Percentiles rank a stretch among this genome's conserved stretches.
phyloP scores from a whole-genome alignment of 1,140 invertebrate genomes.

The Musca domestica region DNA sequence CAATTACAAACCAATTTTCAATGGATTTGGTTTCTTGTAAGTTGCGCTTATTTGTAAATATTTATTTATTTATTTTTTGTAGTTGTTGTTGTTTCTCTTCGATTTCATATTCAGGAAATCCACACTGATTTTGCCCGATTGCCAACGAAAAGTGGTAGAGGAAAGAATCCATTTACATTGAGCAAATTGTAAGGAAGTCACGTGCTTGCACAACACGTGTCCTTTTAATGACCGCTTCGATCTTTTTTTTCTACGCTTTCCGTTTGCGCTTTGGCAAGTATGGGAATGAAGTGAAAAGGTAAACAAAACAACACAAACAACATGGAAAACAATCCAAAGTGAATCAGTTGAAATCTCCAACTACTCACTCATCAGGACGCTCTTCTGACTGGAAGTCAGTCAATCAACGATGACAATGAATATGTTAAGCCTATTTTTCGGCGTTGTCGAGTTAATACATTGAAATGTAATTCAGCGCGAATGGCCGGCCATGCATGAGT shows the following conservation, averaged over 20 bases:
- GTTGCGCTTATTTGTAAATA: conserved; percentile 12
- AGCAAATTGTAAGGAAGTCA: conserved; percentile 31
- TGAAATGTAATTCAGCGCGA: conserved; percentile 52
- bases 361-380: conserved; percentile 19
- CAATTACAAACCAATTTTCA: conserved; percentile 21
- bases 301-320: conserved; percentile 28
- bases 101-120: conserved; percentile 17
- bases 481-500: conserved; percentile 46
- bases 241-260: conserved; percentile 14
- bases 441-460: conserved; percentile 29
- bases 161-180: conserved; percentile 19
- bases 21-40: conserved; percentile 14
- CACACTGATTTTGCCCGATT: background rate
- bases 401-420: conserved; percentile 13
- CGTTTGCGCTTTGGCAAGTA: conserved; percentile 40
- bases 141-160: conserved; percentile 12
- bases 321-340: conserved; percentile 25
- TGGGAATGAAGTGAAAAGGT: conserved; percentile 25
- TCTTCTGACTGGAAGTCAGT: conserved; percentile 5
- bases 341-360: conserved; percentile 25
- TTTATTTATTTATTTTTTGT: background rate
- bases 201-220: conserved; percentile 51
- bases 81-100: conserved; percentile 1
- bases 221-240: conserved; percentile 49
- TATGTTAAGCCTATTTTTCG: conserved; percentile 18